Evolutionary conservation across 2,113 vertebrate genomes (phyloP), one percentile per base, ranked within the genome.

Genomic region (Malurus alboscapulatus): DNA sequence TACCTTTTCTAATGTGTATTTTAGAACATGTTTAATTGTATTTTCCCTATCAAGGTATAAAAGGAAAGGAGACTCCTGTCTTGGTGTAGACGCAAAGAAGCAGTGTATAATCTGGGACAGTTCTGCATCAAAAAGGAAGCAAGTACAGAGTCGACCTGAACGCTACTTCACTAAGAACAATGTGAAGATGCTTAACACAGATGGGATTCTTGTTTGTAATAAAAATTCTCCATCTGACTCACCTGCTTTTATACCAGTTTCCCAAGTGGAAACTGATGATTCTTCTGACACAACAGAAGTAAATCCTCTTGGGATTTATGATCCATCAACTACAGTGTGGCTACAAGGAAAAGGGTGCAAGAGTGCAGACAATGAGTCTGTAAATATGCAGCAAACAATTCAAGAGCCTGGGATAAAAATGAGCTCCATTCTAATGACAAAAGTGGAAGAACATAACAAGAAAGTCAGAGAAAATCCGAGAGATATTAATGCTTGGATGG

Each of bases 281-380:
- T 32, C n/a, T 72, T 91, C 93, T 15, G 67, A 79, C 26, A 76
- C 88, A 19, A 94, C 86, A 4, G 97, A 93, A 44, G 88, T 98
- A 67, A 99, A 99, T 94, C 98, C 98, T n/a, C 98, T 99, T 54
- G 98, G 99, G 14, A 96, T 99, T 88, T 99, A 99, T 67, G 99
- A 99, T 96, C 66, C 94, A 14, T 98, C 98, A 71, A 99, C 99
- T 36, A 90, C 98, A 1, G 96, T 98, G 61, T 99, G 99, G 99
- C 92, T 99, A 44, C 98, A 99, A 96, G 99, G 99, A 61, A 99
- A 98, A 95, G 98, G 98, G 45, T 96, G 88, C 79, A 93, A 59
- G 57, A 67, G 10, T 69, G 58, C 77, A 17, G 97, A 97, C 55
- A 79, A 21, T 47, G 94, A 95, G 3, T 61, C 95, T 89, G 63